Conservation (phyloP, 2,797 vertebrate species). For the Enteromius thamalakanensis region DNA sequence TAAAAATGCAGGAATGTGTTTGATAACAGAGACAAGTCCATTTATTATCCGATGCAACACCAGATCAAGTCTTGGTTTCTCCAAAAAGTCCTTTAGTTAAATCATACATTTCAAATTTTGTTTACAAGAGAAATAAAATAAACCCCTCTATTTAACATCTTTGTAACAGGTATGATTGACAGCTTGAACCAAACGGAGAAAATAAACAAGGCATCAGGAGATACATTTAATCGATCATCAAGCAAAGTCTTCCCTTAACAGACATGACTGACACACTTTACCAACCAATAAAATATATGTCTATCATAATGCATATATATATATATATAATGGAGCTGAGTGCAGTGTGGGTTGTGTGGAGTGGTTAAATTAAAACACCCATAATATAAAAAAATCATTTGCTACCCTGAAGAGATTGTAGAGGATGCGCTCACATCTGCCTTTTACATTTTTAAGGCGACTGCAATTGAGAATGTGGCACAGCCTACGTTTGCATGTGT, state of each 20-base stretch:
- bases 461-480: conserved; percentile 22
- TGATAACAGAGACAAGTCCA: neutral
- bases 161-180: conserved; percentile 11
- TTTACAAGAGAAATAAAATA: neutral
- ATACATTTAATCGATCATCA: neutral
- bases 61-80: neutral
- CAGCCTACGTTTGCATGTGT: conserved; percentile 5
- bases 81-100: neutral
- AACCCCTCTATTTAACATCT: neutral
- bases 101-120: neutral
- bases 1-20: conserved; percentile 19
- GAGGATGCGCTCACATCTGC: conserved; percentile 9
- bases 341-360: neutral
- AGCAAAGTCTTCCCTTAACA: neutral
- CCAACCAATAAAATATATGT: conserved; percentile 20
- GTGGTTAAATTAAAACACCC: conserved; percentile 8
- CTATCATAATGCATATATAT: conserved; percentile 14
- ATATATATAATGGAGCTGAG: neutral
- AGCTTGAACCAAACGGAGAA: conserved; percentile 7
- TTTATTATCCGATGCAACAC: neutral
- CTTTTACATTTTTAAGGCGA: conserved; percentile 12
- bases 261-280: neutral
- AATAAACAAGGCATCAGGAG: conserved; percentile 26
- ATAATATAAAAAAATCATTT: conserved; percentile 45
- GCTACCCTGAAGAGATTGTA: conserved; percentile 33